phyloP scores from a whole-genome alignment of 1,140 invertebrate species.

The Hypsibius dujardini region DNA sequence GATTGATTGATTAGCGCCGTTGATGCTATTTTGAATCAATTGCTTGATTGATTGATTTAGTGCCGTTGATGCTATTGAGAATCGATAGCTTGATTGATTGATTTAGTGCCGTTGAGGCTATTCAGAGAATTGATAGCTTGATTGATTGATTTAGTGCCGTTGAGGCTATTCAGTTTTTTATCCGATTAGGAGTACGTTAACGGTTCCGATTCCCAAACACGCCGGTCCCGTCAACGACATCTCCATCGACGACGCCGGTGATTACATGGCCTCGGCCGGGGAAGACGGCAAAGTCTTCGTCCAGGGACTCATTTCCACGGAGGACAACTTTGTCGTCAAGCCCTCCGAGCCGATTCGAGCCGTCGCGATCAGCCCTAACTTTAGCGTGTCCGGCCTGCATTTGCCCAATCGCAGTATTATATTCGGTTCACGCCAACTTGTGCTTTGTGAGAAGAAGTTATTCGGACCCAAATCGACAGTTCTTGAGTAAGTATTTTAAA shows the following conservation, averaged over 20 bases:
- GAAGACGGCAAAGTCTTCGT: conserved; percentile 69
- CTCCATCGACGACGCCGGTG: conserved; percentile 73
- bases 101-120: too few relatives aligned
- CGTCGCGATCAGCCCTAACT: conserved; percentile 69
- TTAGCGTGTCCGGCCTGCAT: conserved; percentile 48
- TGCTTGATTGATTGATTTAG: too few relatives aligned
- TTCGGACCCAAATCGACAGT: conserved; percentile 55
- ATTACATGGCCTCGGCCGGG: conserved; percentile 78
- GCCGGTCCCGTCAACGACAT: conserved; percentile 78
- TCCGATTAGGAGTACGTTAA: conserved; percentile 18
- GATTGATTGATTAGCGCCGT: too few relatives aligned
- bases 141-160: too few relatives aligned
- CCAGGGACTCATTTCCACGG: conserved; percentile 55
- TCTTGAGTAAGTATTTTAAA: too few relatives aligned
- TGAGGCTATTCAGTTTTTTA: too few relatives aligned
- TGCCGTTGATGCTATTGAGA: too few relatives aligned
- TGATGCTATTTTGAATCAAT: too few relatives aligned
- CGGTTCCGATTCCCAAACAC: conserved; percentile 39
- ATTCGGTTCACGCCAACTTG: conserved; percentile 35
- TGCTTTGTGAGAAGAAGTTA: conserved; percentile 69
- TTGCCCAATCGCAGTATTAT: conserved; percentile 19
- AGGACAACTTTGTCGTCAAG: conserved; percentile 57
- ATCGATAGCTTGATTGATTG: too few relatives aligned
- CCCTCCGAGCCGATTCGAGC: conserved; percentile 66
- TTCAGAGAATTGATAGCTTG: too few relatives aligned